Evolutionary conservation across 2,113 vertebrate genomes (phyloP).

Genomic region (Xyliphius kryptos): DNA sequence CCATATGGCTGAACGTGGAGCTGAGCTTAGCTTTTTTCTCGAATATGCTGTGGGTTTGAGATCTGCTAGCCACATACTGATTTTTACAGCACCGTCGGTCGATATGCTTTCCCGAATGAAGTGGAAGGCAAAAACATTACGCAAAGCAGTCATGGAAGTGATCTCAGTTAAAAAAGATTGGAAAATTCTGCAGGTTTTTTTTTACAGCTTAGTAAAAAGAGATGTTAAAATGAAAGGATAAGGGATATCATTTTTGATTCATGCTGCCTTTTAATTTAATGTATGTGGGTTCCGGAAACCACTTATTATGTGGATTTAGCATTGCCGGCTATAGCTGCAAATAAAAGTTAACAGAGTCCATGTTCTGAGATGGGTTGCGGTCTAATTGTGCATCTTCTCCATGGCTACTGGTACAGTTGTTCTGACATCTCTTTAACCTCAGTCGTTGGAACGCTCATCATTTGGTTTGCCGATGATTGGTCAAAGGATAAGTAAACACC

Average conservation of each 20-base stretch:
- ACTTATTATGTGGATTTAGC: constrained; percentile 63
- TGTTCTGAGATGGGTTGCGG: constrained; percentile 29
- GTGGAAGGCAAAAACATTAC: constrained; percentile 22
- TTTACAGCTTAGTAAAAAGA: constrained; percentile 16
- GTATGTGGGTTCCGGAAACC: constrained; percentile 45
- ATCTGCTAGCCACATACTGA: constrained; percentile 16
- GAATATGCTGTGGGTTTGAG: constrained; percentile 16
- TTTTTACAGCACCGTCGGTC: constrained; percentile 22
- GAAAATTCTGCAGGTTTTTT: neutral
- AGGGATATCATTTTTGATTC: constrained; percentile 58
- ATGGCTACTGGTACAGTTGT: constrained; percentile 46
- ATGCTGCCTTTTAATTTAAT: constrained; percentile 43
- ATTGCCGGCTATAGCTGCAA: constrained; percentile 53
- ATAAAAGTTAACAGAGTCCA: constrained; percentile 34
- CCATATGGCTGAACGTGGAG: constrained; percentile 19
- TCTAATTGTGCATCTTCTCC: constrained; percentile 49
- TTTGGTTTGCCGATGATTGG: too few species aligned
- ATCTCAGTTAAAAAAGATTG: constrained; percentile 20
- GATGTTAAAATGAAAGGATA: constrained; percentile 28
- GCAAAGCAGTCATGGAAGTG: constrained; percentile 30
- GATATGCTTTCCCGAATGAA: constrained; percentile 15
- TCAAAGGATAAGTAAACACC: too few species aligned
- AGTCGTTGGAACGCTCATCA: too few species aligned
- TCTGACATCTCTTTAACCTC: constrained; percentile 15
- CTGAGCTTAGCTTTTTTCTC: neutral